Evolutionary conservation across 2,888 invertebrate genomes (phyloP), one percentile per base, ranked within the genome.

Genomic region (Cinara cedri): DNA sequence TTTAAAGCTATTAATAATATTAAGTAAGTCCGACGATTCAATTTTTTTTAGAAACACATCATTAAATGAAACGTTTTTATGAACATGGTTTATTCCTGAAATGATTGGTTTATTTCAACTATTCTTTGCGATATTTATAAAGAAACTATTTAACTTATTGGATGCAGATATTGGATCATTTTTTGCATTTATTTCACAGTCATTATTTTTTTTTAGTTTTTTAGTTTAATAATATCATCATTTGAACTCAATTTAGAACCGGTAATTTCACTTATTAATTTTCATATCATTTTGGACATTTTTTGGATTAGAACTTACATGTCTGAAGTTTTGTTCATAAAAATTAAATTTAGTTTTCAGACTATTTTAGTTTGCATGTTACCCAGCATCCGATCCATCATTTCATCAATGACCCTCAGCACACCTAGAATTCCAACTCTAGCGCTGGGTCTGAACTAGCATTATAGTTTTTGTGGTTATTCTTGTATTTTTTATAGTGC

Each of bases 191-290:
- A 66, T 0, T 16, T 21, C 21, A 66, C 8, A 21, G 0, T 66
- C 19, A 49, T 49, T 66, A 66, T 49, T 21, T 66, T n/a, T n/a
- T n/a, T n/a, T n/a, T n/a, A n/a, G n/a, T n/a, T n/a, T n/a, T 46
- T 66, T 46, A 24, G 19, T 66, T 66, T 66, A 13, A 66, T 21
- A 46, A 24, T 46, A 21, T 66, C 49, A 66, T 66, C 13, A 24
- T 60, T 26, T 26, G 6, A 26, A 6, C 21, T 49, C 1, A 11
- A 46, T 19, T 66, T 66, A 46, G 44, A 46, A 19, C 19, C 42
- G 1, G 44, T 44, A 42, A 63, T 19, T 42, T 63, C 42, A 19
- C 11, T n/a, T 34, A 62, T 34, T 62, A 62, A 16, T n/a, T 62
- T 62, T 16, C 34, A 62, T 26, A 26, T 26, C 60, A 62, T 26